Conservation (phyloP, 2,113 vertebrate genomes). For the Budorcas taxicolor region DNA sequence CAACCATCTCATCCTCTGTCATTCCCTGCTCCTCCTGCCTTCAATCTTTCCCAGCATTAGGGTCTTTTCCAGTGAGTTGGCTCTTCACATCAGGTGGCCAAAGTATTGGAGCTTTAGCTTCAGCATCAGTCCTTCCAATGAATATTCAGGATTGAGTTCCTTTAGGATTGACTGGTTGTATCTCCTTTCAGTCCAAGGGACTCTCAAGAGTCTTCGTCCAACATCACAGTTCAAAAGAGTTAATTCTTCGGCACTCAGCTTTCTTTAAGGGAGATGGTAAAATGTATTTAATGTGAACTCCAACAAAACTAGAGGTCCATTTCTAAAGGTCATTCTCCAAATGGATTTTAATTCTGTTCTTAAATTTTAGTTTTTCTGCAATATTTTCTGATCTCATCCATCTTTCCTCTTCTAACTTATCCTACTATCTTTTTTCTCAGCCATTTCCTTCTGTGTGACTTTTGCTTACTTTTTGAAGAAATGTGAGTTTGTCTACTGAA, state of each 20-base stretch:
- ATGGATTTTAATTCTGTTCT: neutral
- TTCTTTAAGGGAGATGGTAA: neutral
- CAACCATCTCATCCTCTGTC: neutral
- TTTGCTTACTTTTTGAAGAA: neutral
- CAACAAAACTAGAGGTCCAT: neutral
- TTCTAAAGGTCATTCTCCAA: neutral
- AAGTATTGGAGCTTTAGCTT: neutral
- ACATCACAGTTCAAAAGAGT: neutral
- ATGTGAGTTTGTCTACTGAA: neutral
- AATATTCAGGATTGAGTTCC: neutral
- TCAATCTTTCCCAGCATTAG: neutral
- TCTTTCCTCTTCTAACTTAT: neutral
- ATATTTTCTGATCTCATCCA: neutral
- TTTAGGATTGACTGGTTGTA: neutral
- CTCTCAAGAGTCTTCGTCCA: neutral
- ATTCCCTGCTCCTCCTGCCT: neutral
- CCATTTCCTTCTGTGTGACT: neutral
- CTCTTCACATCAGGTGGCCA: neutral
- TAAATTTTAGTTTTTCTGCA: neutral
- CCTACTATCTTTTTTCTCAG: neutral
- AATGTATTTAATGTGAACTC: neutral
- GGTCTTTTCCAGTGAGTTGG: neutral
- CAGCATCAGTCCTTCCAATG: neutral
- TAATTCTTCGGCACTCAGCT: neutral
- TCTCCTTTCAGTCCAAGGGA: neutral